These are phyloP conservation scores for Cyclophora albipunctata DNA, from an alignment of 2,888 invertebrate species.

Conservation along the genomic window DNA sequence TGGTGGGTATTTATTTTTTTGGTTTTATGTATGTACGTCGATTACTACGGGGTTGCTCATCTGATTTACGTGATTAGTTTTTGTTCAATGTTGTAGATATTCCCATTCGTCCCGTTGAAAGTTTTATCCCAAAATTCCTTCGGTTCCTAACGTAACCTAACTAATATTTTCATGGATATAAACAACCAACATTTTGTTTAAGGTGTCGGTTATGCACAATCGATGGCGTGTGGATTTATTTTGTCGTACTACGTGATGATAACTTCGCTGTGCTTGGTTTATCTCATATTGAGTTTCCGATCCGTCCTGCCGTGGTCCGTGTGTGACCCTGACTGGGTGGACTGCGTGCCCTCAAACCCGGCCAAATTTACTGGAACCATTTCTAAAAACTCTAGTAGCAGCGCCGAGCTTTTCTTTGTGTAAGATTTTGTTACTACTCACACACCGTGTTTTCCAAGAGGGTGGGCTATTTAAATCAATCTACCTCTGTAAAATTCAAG, in stretches of 20 bases:
- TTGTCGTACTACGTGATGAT: slow-evolving; percentile 86
- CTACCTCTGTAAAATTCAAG: no score
- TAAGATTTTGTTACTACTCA: slow-evolving; percentile 35
- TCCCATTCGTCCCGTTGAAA: no score
- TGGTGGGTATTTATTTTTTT: not conserved
- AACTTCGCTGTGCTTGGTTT: slow-evolving; percentile 83
- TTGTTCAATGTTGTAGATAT: no score
- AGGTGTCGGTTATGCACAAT: slow-evolving; percentile 82
- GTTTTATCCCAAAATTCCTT: no score
- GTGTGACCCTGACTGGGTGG: slow-evolving; percentile 76
- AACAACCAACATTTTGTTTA: not conserved
- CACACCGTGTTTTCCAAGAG: not conserved
- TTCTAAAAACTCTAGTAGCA: slow-evolving; percentile 50
- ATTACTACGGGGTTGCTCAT: not conserved
- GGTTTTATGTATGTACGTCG: not conserved
- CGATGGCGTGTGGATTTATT: slow-evolving; percentile 77
- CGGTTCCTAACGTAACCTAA: no score
- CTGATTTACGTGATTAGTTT: no score
- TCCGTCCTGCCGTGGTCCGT: slow-evolving; percentile 82
- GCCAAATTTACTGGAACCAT: slow-evolving; percentile 21
- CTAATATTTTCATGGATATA: no score
- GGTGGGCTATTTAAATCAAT: no score
- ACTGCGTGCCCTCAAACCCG: slow-evolving; percentile 55
- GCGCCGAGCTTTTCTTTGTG: slow-evolving; percentile 77
- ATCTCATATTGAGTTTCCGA: slow-evolving; percentile 82